Evolutionary conservation across 2,797 vertebrate genomes (phyloP).

Genomic region (Hylomyscus alleni): DNA sequence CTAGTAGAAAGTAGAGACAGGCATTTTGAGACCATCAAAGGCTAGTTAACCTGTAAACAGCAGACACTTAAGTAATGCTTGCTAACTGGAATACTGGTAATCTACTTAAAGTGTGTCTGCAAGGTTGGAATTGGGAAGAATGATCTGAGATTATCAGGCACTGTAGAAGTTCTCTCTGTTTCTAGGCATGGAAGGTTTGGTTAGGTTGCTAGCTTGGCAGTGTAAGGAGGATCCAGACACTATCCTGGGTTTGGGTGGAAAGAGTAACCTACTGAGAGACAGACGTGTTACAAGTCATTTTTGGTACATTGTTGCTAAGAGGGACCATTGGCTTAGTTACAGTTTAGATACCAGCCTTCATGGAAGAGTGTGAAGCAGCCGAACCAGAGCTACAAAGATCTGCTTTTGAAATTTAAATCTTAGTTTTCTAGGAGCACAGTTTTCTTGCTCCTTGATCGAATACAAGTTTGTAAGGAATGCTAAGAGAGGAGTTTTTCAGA

Average conservation of each 20-base stretch:
- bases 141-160: not conserved
- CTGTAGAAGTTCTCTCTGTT: not conserved
- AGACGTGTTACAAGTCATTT: no score
- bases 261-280: not conserved
- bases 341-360: not conserved
- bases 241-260: not conserved
- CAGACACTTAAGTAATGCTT: not conserved
- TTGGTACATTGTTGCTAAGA: not conserved
- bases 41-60: not conserved
- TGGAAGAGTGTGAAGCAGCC: not conserved
- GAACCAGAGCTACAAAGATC: not conserved
- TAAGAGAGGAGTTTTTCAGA: conserved; percentile 53
- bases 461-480: conserved; percentile 30
- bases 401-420: not conserved
- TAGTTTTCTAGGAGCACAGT: conserved; percentile 29
- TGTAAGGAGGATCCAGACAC: not conserved
- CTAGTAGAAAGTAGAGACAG: not conserved
- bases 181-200: rapidly evolving
- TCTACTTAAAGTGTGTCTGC: not conserved
- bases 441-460: conserved; percentile 21
- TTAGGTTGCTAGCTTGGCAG: not conserved
- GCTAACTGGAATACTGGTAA: not conserved
- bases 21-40: not conserved
- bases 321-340: no score
- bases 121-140: not conserved